A percentile compares a stretch with the other conserved stretches of the same genome.
Evolutionary conservation across 2,888 invertebrate genomes (phyloP).

Genomic region (Pherbina coryleti): DNA sequence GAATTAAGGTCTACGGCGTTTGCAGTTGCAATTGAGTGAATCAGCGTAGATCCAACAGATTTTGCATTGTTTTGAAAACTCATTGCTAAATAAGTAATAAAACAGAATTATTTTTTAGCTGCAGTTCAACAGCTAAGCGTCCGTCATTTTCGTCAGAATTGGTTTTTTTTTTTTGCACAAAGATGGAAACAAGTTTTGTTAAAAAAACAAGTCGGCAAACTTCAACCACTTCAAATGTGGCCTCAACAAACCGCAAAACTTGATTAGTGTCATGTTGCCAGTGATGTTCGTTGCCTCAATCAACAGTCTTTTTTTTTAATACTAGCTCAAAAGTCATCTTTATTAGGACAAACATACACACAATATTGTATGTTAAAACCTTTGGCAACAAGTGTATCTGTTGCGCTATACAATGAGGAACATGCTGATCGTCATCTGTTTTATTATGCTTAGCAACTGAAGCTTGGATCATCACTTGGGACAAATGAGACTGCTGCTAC

Average conservation of each 20-base stretch:
- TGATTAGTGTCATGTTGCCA: conserved; percentile 63
- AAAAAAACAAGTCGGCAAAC: conserved; percentile 54
- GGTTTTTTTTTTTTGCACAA: not conserved
- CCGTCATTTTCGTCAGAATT: not conserved
- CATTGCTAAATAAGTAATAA: not conserved
- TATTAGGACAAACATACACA: no score
- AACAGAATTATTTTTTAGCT: not conserved
- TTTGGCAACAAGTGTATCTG: conserved; percentile 30
- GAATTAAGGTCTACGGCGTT: conserved; percentile 69
- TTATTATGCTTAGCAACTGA: conserved; percentile 20
- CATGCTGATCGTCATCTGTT: conserved; percentile 30
- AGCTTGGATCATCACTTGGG: conserved; percentile 2
- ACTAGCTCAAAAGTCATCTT: not conserved
- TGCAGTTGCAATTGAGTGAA: conserved; percentile 61
- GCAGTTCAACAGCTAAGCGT: no score
- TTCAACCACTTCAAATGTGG: conserved; percentile 57
- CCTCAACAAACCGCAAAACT: conserved; percentile 57
- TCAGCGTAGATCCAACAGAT: conserved; percentile 42
- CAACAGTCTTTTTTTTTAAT: not conserved
- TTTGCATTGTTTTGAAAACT: conserved; percentile 1
- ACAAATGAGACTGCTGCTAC: conserved; percentile 44
- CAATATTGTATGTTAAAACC: no score
- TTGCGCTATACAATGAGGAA: not conserved
- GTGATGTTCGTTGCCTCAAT: not conserved
- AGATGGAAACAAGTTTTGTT: not conserved